Base-by-base conservation (phyloP, 2,888 invertebrate genomes). In the Pseudanteris insignis region DNA sequence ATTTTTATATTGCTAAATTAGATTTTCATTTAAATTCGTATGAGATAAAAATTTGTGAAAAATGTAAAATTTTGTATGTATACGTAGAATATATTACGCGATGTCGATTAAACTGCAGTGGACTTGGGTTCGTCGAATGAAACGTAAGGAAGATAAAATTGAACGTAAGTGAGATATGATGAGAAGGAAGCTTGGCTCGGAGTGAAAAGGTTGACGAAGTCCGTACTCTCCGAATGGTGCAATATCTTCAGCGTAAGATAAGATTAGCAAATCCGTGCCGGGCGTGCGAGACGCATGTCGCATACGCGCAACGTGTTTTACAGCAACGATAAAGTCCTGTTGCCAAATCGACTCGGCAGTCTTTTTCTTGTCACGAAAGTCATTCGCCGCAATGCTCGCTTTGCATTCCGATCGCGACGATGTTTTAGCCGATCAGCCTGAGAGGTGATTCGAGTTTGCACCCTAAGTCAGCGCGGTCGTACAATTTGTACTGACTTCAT, bases 211-310 rank as follows among this genome's bases (percentile, higher is more conserved):
- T 63, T 41, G 53, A 50, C 33, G 41, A 46, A 58, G 44, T 34
- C 18, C 54, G 37, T 13, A 53, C 37, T 43, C 30, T 62, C 47
- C 66, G 61, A 64, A 67, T 57, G 61, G 64, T 63, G 66, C 71
- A 71, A 60, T 74, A 74, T 74, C 72, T 70, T 61, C 38, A 44
- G 44, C 34, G 44, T 43, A 33, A 68, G 75, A 75, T 74, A 74
- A 74, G 75, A 76, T 76, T 74, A 74, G 68, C 68, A 59, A 63
- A 63, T 59, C 50, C 54, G 54, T 54, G 46, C 15, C 48, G 48
- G 40, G 44, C 50, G 50, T 43, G 47, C 40, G 53, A 63, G 54
- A 63, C 54, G 63, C 46, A 47, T 30, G 63, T 63, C 63, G 58
- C 63, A 54, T 63, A 48, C 63, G 54, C 48, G 54, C 58, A 43